Base-by-base conservation (phyloP, 1,140 invertebrate species). In the Coenobita brevimanus region DNA sequence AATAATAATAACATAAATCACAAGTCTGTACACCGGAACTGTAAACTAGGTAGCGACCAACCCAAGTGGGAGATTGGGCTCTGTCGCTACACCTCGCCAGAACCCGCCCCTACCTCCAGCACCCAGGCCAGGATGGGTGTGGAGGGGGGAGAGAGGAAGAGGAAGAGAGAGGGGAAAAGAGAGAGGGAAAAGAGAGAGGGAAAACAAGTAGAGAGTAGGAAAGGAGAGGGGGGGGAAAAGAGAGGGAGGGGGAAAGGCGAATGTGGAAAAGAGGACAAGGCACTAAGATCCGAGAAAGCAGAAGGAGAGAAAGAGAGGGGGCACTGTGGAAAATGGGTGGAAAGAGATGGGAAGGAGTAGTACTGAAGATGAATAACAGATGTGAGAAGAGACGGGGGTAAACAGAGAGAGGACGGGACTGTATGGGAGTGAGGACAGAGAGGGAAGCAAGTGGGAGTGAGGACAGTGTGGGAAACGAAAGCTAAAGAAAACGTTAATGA, bases 1-100 rank as follows among this genome's bases (percentile, higher is more conserved):
- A 75, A 50, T 17, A 50, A 50, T 8, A 50, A 50, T 50, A 75
- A 46, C 50, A 50, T 71, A 69, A 83, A 46, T 73, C 76, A 87
- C 84, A 87, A 73, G 30, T 80, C 60, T 87, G 84, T 87, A 80
- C 84, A 87, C 76, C 84, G 60, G 41, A 73, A 17, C 84, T 86
- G 84, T 79, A 86, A 27, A 24, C 46, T 50, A 60, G 24, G 76
- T 17, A n/a, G 64, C 62, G 84, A 87, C 84, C 84, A 87, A 87
- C 84, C 84, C 84, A 27, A 13, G 36, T 41, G 2, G 33, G 17
- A 71, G n/a, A 6, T 24, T 6, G 84, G 84, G 84, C 76, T 87
- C 84, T 87, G 84, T 73, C 84, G 6, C 84, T 21, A 6, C 43
- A 15, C 30, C 50, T 54, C 71, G 24, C 71, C 46, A 60, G 3